Evolutionary conservation across 2,888 invertebrate genomes (phyloP).

Genomic region (Philereme vetulata): DNA sequence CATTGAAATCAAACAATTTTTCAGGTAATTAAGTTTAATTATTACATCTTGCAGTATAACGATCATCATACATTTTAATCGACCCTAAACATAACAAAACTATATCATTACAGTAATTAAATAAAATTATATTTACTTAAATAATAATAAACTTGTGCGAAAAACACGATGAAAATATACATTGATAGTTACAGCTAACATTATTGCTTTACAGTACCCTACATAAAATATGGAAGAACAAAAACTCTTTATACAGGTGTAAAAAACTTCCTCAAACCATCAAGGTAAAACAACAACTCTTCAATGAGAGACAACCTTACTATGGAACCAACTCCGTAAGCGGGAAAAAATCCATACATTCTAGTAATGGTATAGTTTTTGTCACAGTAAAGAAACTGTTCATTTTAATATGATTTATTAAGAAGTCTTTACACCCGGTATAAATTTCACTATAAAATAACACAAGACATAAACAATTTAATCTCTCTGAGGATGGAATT

Average conservation of each 20-base stretch:
- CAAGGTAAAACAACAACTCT: no score
- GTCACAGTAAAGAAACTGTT: no score
- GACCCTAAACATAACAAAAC: conserved; percentile 34
- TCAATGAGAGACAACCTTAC: no score
- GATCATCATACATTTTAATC: conserved; percentile 42
- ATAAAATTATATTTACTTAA: conserved; percentile 30
- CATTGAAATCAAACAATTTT: neutral
- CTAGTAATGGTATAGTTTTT: no score
- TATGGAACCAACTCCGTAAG: no score
- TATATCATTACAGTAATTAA: conserved; percentile 8
- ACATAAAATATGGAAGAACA: conserved; percentile 26
- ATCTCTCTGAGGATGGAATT: no score
- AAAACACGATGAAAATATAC: conserved; percentile 55
- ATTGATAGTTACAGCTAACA: conserved; percentile 51
- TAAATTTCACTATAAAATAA: no score
- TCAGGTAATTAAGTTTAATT: conserved; percentile 60
- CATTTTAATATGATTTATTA: no score
- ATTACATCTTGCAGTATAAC: conserved; percentile 57
- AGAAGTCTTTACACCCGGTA: no score
- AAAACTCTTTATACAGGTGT: neutral
- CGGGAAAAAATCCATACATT: no score
- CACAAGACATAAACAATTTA: no score
- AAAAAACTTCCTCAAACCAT: no score
- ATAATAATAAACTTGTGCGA: conserved; percentile 61
- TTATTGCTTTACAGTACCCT: conserved; percentile 72